These are phyloP conservation scores for Myzus persicae DNA, from an alignment of 1,140 invertebrate species.

Conservation along the genomic window DNA sequence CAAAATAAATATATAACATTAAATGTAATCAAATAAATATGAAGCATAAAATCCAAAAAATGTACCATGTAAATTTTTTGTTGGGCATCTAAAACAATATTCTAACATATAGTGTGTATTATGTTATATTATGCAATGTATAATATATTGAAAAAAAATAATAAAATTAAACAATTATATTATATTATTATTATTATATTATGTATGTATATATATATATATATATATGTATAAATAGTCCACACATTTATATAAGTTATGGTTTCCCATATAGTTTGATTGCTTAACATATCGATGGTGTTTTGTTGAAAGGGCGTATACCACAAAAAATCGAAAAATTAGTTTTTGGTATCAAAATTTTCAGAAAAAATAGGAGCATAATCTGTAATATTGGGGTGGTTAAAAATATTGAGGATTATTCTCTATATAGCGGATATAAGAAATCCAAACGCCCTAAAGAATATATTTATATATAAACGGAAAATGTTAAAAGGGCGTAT, in stretches of 20 bases:
- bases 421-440: conserved; percentile 10
- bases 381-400: background rate
- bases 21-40: background rate
- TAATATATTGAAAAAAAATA: too few relatives aligned
- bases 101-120: too few relatives aligned
- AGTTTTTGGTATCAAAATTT: conserved; percentile 10
- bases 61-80: too few relatives aligned
- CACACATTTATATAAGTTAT: too few relatives aligned
- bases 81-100: too few relatives aligned
- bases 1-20: background rate
- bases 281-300: background rate
- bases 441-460: background rate
- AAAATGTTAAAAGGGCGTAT: conserved; percentile 3
- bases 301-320: background rate
- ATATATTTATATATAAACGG: background rate
- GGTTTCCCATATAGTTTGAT: too few relatives aligned
- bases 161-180: too few relatives aligned
- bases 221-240: too few relatives aligned
- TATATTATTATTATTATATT: too few relatives aligned
- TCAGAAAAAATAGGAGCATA: conserved; percentile 11
- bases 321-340: background rate
- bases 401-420: conserved; percentile 40
- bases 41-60: background rate
- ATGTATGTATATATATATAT: too few relatives aligned
- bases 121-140: too few relatives aligned